These are phyloP conservation scores for Muscicapa adusta DNA, from an alignment of 2,113 vertebrate genomes.

Conservation along the genomic window DNA sequence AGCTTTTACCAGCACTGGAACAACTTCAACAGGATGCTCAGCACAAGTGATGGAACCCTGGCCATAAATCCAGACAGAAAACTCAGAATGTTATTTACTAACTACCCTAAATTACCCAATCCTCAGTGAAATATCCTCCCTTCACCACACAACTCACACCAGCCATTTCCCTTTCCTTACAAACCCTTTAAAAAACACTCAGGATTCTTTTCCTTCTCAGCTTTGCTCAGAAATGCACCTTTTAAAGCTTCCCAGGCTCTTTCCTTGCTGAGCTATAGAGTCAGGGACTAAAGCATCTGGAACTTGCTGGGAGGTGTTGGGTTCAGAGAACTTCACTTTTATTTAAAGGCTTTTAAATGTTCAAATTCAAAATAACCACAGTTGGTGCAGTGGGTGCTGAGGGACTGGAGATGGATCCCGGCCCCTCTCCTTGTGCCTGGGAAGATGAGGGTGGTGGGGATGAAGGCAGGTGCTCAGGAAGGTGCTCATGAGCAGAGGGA, in stretches of 20 bases:
- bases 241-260: not conserved
- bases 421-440: not conserved
- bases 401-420: fast-evolving
- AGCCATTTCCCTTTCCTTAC: not conserved
- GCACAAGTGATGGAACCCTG: not conserved
- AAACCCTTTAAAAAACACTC: fast-evolving
- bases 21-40: fast-evolving
- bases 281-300: not conserved
- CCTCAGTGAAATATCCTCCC: not conserved
- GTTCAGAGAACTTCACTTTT: not conserved
- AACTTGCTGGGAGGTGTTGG: not conserved
- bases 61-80: not conserved
- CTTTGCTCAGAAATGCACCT: not conserved
- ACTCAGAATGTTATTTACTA: not conserved
- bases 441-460: not conserved
- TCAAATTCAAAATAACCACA: too few species aligned
- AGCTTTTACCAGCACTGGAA: not conserved
- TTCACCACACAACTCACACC: not conserved
- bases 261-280: not conserved
- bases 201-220: not conserved
- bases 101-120: not conserved
- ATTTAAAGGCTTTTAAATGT: not conserved
- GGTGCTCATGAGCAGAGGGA: not conserved
- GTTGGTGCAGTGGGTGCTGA: not conserved
- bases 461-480: not conserved